Evolutionary conservation across 2,113 vertebrate species (phyloP).

Genomic region (Phodopus roborovskii): DNA sequence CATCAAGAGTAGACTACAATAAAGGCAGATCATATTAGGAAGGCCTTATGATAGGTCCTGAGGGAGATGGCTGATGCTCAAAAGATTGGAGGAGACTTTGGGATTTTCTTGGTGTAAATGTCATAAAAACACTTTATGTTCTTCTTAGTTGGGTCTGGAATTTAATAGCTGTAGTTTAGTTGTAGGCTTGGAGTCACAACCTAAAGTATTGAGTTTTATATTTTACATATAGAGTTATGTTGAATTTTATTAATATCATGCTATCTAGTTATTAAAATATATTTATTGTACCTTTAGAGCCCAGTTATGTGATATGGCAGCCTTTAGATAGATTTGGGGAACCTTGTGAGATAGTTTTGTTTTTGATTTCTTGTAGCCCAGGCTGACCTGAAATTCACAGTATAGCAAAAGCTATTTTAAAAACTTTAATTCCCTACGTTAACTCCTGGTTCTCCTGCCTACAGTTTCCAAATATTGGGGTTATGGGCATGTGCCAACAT

Average conservation of each 20-base stretch:
- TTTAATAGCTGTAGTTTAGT: not conserved
- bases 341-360: not conserved
- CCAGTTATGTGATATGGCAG: not conserved
- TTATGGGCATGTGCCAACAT: not conserved
- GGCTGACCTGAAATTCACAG: not conserved
- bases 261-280: not conserved
- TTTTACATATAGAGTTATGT: not conserved
- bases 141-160: not conserved
- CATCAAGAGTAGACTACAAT: no score
- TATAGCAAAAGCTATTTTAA: not conserved
- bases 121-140: not conserved
- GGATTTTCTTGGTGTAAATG: not conserved
- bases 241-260: slow-evolving; percentile 22
- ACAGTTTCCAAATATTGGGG: not conserved
- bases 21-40: no score
- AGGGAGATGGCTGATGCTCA: no score
- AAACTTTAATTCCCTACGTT: not conserved
- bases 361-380: not conserved
- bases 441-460: not conserved
- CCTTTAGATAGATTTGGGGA: not conserved
- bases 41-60: no score
- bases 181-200: not conserved
- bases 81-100: not conserved
- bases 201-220: not conserved
- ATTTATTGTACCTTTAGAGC: not conserved